Evolutionary conservation across 2,888 invertebrate genomes (phyloP), one percentile per base, ranked within the genome.

Genomic region (Uropetala carovei): DNA sequence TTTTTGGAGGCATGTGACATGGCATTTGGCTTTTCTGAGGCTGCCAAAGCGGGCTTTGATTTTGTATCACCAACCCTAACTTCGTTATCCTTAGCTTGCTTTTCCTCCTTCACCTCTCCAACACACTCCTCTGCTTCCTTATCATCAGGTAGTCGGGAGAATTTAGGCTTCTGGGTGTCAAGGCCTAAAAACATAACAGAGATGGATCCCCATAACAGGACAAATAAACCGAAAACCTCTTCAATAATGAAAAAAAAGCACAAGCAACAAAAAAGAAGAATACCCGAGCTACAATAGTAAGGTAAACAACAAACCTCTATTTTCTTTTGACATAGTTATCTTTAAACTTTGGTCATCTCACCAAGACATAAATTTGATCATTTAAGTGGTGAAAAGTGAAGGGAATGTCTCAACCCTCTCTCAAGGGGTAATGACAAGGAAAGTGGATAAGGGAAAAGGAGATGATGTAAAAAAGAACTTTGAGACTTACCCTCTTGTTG

Each of bases 401-500:
- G 68, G 22, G 30, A 59, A 92, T 64, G 85, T 22, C 84, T 60
- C 85, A 57, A 64, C 68, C 75, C 60, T 58, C 60, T 83, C 59
- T 27, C 68, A 75, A 60, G 22, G 84, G 68, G 75, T 56, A 85
- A 58, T 43, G 85, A 92, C 84, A 86, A 64, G 68, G 64, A 84
- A n/a, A 57, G 84, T 64, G 84, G 85, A 27, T 8, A 57, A 57
- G 58, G 22, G 59, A 27, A 85, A 58, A 64, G 83, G 84, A 92
- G 68, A 56, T 57, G 56, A 85, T 64, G 30, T 81, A 83, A 92
- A 83, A 81, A 91, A 92, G 83, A 57, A 68, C 30, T 75, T 56
- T 92, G 92, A 83, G 43, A 93, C 93, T 93, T 93, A 93, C 93
- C 93, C 92, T 93, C 93, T 83, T 91, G 83, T 59, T 89, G 89